phyloP scores from a whole-genome alignment of 2,113 vertebrate species.

The Rhabdomys dilectus region DNA sequence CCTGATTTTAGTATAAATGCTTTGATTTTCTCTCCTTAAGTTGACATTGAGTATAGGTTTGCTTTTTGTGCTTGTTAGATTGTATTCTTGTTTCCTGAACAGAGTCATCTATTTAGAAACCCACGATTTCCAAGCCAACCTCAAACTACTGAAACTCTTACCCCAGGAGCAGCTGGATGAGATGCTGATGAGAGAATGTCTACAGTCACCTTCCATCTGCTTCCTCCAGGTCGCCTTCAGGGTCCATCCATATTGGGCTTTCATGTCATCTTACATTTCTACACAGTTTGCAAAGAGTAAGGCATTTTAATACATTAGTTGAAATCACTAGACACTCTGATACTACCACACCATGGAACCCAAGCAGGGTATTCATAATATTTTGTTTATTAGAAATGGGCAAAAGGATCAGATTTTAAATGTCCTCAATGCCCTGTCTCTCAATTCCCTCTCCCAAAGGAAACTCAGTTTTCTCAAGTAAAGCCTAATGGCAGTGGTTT shows the following conservation, averaged over 20 bases:
- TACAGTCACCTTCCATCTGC: too few relatives aligned
- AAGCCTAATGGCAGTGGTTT: not conserved
- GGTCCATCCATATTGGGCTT: not conserved
- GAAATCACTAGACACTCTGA: not conserved
- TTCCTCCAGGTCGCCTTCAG: not conserved
- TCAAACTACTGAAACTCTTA: not conserved
- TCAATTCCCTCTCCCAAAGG: not conserved
- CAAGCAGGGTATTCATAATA: not conserved
- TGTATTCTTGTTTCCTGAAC: not conserved
- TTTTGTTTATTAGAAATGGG: not conserved
- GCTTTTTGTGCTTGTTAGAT: too few relatives aligned
- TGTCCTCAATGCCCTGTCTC: too few relatives aligned
- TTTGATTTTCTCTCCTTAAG: too few relatives aligned
- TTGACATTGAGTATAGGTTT: too few relatives aligned
- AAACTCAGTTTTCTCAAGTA: not conserved
- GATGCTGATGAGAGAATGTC: not conserved
- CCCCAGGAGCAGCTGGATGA: not conserved
- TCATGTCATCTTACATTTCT: not conserved
- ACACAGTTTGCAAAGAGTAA: not conserved
- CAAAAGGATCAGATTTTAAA: not conserved
- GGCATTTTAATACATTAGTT: not conserved
- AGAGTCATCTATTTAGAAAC: not conserved
- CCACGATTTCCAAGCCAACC: not conserved
- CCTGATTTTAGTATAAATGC: too few relatives aligned
- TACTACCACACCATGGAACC: too few relatives aligned